phyloP scores from a whole-genome alignment of 2,113 vertebrate species.

The Hemicordylus capensis region DNA sequence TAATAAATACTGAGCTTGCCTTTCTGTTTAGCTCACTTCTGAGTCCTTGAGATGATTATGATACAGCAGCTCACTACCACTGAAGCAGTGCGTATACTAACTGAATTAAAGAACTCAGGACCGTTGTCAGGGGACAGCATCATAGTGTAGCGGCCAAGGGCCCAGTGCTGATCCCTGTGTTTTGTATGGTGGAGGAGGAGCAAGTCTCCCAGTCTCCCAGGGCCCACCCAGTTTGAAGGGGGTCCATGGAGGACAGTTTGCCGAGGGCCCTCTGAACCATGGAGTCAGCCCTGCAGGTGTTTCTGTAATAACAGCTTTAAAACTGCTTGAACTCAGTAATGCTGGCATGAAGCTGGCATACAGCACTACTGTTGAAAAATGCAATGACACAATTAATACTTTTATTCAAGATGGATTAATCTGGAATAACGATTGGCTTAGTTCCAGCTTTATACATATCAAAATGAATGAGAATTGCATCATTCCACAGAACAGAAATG shows the following conservation, averaged over 20 bases:
- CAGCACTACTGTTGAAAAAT: background rate
- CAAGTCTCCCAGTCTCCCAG: too few species aligned
- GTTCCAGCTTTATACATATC: background rate
- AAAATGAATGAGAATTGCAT: background rate
- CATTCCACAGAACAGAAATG: background rate
- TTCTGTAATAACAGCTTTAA: too few species aligned
- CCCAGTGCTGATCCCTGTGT: too few species aligned
- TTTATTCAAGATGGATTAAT: background rate
- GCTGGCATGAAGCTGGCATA: background rate
- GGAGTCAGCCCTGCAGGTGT: too few species aligned
- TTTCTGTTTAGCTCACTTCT: background rate
- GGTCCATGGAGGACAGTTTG: too few species aligned
- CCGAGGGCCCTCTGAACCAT: too few species aligned
- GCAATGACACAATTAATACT: too few species aligned
- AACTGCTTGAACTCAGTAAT: background rate
- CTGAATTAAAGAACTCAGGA: background rate
- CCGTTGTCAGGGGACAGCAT: too few species aligned
- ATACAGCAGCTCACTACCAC: background rate
- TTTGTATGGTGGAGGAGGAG: too few species aligned
- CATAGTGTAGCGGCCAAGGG: too few species aligned
- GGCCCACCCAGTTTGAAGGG: too few species aligned
- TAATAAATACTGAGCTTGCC: background rate
- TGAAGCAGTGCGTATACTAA: background rate
- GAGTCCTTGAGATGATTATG: background rate
- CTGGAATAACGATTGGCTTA: background rate